Base-by-base conservation (phyloP, 2,888 invertebrate genomes). In the Lasioglossum zephyrum region DNA sequence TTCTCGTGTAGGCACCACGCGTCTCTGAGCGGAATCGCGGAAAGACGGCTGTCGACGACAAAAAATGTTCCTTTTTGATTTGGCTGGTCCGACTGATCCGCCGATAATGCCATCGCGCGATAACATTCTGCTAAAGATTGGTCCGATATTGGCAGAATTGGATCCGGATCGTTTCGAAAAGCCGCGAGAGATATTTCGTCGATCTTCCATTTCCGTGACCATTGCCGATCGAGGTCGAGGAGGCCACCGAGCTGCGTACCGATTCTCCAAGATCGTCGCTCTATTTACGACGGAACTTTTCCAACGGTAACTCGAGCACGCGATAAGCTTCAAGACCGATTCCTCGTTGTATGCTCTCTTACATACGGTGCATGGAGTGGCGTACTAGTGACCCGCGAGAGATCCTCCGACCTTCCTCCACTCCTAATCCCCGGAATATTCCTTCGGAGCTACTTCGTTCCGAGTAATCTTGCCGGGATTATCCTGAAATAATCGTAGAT, bases 401-500 rank as follows among this genome's bases (percentile, higher is more conserved):
- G 44, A 73, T 66, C 77, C 73, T 81, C 73, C 80, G 57, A 81
- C 39, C 73, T 26, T 66, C 49, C 31, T 70, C 73, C 16, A n/a
- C 63, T 53, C 57, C 72, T 85, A 83, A 85, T 80, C 86, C 77
- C 74, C 31, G 63, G 79, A 81, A 85, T 79, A 83, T 80, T 83
- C 79, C 79, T 69, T 66, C 44, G 57, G 72, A 79, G 79, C 60
- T 84, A 75, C 84, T 82, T 81, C 63, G 73, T 18, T 31, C 39
- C 36, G 66, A 75, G 79, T 81, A 63, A 85, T 82, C 74, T 72
- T 47, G 69, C 26, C 36, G 4, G 82, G 77, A 83, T 82, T 82
- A 77, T 84, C 73, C 53, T 8, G 83, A 88, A 86, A 89, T 88
- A 86, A 89, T 89, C 88, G 84, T 49, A 36, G 73, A 87, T 87